Conservation (phyloP, 2,797 vertebrate species). For the Pachyuromys duprasi region DNA sequence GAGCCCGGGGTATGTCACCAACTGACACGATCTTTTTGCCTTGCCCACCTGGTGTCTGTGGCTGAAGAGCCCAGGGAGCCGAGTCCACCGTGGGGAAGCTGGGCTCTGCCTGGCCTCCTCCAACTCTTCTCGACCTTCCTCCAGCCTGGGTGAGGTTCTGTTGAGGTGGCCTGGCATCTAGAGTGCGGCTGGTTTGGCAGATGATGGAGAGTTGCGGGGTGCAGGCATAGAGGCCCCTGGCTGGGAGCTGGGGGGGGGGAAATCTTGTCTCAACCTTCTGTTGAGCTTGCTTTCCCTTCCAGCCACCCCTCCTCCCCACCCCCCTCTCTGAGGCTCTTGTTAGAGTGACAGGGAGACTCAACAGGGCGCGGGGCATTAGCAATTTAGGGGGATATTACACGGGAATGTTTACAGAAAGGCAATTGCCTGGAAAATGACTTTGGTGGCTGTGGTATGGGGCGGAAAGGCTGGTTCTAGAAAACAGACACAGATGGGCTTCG, state of each 20-base stretch:
- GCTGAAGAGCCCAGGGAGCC: too few species aligned
- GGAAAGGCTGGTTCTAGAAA: constrained; percentile 78
- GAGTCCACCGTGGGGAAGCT: background rate
- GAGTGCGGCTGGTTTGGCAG: background rate
- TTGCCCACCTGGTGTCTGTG: background rate
- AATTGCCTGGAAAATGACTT: constrained; percentile 83
- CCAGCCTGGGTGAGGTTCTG: background rate
- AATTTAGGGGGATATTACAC: constrained; percentile 81
- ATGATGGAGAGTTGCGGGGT: background rate
- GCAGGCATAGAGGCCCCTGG: background rate
- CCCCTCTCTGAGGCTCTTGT: background rate
- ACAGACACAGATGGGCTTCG: constrained; percentile 72
- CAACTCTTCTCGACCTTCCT: background rate
- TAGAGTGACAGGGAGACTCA: constrained; percentile 76
- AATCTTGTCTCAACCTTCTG: background rate
- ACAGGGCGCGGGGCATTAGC: constrained; percentile 78
- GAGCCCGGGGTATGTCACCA: accelerated
- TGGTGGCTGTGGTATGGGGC: constrained; percentile 76
- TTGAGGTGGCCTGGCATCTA: background rate
- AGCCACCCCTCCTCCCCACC: accelerated
- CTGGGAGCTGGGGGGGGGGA: background rate
- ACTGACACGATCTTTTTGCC: background rate
- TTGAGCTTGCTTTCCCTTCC: background rate
- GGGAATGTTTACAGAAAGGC: constrained; percentile 84
- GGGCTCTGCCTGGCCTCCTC: background rate